Percentiles rank a stretch among this genome's conserved stretches.
Conservation (phyloP, 2,113 vertebrate genomes). For the Microcebus lehilahytsara region DNA sequence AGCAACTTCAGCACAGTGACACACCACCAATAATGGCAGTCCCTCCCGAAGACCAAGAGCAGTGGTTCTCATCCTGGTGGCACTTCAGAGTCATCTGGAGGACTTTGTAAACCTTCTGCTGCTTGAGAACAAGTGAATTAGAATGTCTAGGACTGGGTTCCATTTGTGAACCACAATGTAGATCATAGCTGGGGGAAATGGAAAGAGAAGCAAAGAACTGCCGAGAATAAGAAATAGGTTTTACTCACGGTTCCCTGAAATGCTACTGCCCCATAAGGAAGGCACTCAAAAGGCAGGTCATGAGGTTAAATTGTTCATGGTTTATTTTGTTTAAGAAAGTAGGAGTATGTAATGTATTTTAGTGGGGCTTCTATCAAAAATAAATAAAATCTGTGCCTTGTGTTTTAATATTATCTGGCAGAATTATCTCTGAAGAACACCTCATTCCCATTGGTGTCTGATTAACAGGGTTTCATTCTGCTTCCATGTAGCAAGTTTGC, state of each 20-base stretch:
- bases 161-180: not conserved
- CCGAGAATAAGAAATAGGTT: not conserved
- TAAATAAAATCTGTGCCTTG: not conserved
- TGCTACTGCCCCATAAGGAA: not conserved
- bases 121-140: not conserved
- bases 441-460: not conserved
- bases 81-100: not conserved
- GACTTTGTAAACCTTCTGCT: not conserved
- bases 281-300: not conserved
- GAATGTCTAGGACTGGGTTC: not conserved
- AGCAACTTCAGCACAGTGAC: not conserved
- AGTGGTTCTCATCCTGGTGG: not conserved
- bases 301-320: not conserved
- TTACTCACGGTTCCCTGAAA: not conserved
- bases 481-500: not conserved
- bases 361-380: not conserved
- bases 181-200: not conserved
- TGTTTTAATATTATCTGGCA: not conserved
- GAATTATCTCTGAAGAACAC: not conserved
- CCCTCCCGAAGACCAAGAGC: not conserved
- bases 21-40: not conserved
- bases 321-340: not conserved
- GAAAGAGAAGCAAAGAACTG: not conserved
- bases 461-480: not conserved
- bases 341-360: not conserved